These are phyloP conservation scores for Trichosurus vulpecula DNA, from an alignment of 2,797 vertebrate genomes.

Conservation along the genomic window DNA sequence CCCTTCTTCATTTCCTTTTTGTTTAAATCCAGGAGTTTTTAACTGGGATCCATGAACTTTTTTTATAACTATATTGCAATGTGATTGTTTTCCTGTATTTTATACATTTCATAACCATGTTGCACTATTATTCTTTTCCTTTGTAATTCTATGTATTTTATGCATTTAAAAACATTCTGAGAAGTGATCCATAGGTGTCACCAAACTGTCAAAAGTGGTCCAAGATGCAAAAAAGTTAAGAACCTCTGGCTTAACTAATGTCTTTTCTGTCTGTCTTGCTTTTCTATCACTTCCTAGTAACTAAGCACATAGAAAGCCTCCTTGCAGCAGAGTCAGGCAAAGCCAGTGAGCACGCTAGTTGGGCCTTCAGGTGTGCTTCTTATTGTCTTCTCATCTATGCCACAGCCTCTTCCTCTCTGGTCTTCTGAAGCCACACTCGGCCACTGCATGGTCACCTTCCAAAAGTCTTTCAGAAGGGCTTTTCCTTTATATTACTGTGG, in stretches of 20 bases:
- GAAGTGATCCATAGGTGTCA: background rate
- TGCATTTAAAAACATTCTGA: background rate
- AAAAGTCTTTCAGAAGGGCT: background rate
- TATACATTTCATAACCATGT: background rate
- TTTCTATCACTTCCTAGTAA: background rate
- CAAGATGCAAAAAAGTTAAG: background rate
- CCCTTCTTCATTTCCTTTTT: background rate
- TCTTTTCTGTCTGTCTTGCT: background rate
- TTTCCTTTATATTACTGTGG: background rate
- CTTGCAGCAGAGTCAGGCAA: background rate
- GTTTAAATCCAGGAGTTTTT: background rate
- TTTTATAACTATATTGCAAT: background rate
- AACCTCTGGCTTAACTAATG: background rate
- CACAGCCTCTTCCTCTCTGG: background rate
- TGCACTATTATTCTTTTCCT: background rate
- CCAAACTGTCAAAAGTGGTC: background rate
- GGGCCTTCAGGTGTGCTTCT: background rate
- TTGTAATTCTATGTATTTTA: background rate
- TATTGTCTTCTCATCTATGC: background rate
- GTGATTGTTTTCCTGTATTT: background rate
- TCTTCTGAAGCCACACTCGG: background rate
- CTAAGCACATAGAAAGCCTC: background rate
- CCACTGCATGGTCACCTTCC: background rate
- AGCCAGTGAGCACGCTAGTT: background rate
- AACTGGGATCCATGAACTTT: background rate